Base-by-base conservation (phyloP, 2,113 vertebrate genomes). In the Osmerus eperlanus region DNA sequence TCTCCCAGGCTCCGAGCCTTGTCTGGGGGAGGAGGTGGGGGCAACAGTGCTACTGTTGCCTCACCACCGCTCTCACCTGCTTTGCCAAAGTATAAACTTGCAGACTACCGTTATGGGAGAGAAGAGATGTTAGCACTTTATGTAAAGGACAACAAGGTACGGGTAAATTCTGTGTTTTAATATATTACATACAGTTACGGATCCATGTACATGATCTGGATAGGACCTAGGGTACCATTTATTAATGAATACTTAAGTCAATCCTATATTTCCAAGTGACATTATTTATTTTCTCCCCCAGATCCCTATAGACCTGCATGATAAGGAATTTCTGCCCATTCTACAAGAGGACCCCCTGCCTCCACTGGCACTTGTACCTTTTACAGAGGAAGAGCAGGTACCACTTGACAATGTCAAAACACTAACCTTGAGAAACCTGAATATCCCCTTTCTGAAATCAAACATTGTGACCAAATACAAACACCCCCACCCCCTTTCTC, bases 91-190 rank as follows among this genome's bases (percentile, higher is more conserved):
- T 99, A 99, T 92, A 99, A 98, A 89, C 95, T 99, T 90, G 96
- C 96, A 92, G 97, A 99, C 89, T 98, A 97, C 90, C 96, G 96
- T 81, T 99, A 99, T 19, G 95, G 97, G 81, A 94, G 97, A 94
- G 97, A 99, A 96, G 97, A 99, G 93, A 99, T 98, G 97, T 88
- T 99, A 94, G 97, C 97, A 96, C 97, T 99, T 98, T 99, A 99
- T 91, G 90, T 99, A 93, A 98, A 98, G 93, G 96, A 99, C 85
- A 96, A 94, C 90, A 96, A 98, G 97, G 97, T 98, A 84, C 86
- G 91, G 64, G 2, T 53, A 63, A 11, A 36, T 1, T 13, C 18
- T 25, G 36, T 64, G 11, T 41, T 12, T 51, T 67, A 58, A 19
- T 25, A 63, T 32, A 55, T 55, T 18, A 55, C 13, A 55, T 55